phyloP scores from a whole-genome alignment of 2,888 invertebrate species.

The Slavum lentiscoides region DNA sequence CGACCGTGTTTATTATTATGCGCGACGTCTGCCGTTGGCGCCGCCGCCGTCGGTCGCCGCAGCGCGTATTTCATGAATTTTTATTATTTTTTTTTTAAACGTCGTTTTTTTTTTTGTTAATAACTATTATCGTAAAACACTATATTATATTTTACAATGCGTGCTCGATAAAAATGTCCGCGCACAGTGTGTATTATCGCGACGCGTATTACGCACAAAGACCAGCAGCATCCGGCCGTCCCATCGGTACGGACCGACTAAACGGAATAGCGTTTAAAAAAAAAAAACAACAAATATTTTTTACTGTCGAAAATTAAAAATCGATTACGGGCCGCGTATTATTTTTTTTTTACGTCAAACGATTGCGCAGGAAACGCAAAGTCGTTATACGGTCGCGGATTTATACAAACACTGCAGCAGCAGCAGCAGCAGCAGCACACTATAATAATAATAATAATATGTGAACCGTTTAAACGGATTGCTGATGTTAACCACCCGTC shows the following conservation, averaged over 20 bases:
- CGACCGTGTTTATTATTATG: no score
- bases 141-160: not conserved
- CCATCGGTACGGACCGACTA: no score
- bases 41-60: no score
- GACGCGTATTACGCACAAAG: no score
- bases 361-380: not conserved
- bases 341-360: not conserved
- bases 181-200: not conserved
- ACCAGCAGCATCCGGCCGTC: no score
- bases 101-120: not conserved
- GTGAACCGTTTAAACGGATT: constrained; percentile 41
- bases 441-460: not conserved
- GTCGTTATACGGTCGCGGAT: constrained; percentile 33
- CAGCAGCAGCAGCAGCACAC: no score
- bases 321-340: not conserved
- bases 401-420: not conserved
- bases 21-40: no score
- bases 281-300: no score
- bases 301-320: constrained; percentile 28
- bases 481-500: constrained; percentile 15
- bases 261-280: no score
- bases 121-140: not conserved
- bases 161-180: not conserved
- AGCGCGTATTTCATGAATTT: no score
- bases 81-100: no score